These are phyloP conservation scores for Meloidogyne floridensis DNA, from an alignment of 1,140 invertebrate genomes.

Conservation along the genomic window DNA sequence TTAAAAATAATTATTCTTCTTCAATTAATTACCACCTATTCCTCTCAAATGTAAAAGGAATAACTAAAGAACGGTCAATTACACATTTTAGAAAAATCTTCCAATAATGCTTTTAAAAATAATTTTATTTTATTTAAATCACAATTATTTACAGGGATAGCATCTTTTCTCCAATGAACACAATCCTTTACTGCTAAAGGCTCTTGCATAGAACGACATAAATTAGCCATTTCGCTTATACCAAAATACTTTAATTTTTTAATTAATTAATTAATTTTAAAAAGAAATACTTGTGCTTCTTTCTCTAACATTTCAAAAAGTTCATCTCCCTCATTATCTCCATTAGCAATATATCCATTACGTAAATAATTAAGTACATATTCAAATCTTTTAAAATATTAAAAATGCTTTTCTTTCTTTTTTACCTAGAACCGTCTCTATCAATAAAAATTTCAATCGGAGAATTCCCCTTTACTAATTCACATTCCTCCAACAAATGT, in stretches of 20 bases:
- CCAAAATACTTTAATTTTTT: constrained; percentile 30
- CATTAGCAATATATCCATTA: constrained; percentile 29
- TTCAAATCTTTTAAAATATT: constrained; percentile 26
- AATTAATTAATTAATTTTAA: background rate
- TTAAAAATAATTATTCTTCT: too few species aligned
- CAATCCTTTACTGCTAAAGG: constrained; percentile 24
- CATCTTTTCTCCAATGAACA: constrained; percentile 34
- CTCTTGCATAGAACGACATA: constrained; percentile 31
- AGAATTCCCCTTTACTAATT: background rate
- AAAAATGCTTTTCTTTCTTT: background rate
- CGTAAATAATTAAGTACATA: constrained; percentile 33
- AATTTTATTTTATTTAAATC: constrained; percentile 9
- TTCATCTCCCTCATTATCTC: constrained; percentile 31
- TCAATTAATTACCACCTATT: background rate
- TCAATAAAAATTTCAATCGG: constrained; percentile 2
- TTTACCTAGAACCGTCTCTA: background rate
- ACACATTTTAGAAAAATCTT: constrained; percentile 28
- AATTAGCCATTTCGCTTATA: constrained; percentile 37
- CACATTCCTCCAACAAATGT: background rate
- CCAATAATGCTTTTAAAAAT: constrained; percentile 20
- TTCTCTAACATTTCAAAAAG: constrained; percentile 34
- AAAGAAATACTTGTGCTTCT: constrained; percentile 31
- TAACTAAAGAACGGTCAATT: constrained; percentile 24
- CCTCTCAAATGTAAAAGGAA: constrained; percentile 34
- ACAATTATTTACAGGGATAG: constrained; percentile 14